phyloP scores from a whole-genome alignment of 2,113 vertebrate species.

The Bungarus multicinctus region DNA sequence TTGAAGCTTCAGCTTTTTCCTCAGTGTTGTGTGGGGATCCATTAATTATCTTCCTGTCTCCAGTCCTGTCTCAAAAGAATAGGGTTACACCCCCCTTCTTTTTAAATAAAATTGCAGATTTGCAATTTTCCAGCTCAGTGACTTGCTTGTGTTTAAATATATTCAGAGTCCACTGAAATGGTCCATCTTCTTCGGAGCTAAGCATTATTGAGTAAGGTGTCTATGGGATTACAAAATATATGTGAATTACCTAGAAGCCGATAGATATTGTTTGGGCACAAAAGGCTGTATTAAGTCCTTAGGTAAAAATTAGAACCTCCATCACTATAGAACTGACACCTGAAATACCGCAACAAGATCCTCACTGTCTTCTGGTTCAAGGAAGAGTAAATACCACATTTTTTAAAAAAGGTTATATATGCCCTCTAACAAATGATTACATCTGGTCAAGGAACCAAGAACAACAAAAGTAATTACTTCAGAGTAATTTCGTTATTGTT shows the following conservation, averaged over 20 bases:
- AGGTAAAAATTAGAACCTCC: background rate
- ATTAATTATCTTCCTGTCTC: conserved; percentile 56
- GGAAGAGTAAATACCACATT: background rate
- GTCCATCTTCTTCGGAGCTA: conserved; percentile 2
- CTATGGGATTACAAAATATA: background rate
- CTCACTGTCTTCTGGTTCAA: background rate
- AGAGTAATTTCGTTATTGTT: background rate
- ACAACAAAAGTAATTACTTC: background rate
- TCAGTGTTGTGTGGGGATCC: conserved; percentile 19
- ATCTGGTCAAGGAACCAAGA: background rate
- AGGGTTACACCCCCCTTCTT: conserved; percentile 47
- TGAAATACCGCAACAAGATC: background rate
- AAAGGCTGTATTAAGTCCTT: background rate
- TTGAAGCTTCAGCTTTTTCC: conserved; percentile 43
- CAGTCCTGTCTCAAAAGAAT: conserved; percentile 49
- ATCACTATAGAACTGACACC: background rate
- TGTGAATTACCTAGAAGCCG: background rate
- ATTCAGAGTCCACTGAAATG: conserved; percentile 41
- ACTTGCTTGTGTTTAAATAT: conserved; percentile 58
- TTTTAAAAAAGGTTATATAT: background rate
- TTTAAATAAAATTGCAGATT: conserved; percentile 61
- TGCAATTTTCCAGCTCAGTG: conserved; percentile 66
- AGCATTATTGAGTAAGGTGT: conserved; percentile 15
- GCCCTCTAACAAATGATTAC: background rate
- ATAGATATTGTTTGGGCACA: background rate